Evolutionary conservation across 2,888 invertebrate genomes (phyloP).

Genomic region (Melipona bicolor): DNA sequence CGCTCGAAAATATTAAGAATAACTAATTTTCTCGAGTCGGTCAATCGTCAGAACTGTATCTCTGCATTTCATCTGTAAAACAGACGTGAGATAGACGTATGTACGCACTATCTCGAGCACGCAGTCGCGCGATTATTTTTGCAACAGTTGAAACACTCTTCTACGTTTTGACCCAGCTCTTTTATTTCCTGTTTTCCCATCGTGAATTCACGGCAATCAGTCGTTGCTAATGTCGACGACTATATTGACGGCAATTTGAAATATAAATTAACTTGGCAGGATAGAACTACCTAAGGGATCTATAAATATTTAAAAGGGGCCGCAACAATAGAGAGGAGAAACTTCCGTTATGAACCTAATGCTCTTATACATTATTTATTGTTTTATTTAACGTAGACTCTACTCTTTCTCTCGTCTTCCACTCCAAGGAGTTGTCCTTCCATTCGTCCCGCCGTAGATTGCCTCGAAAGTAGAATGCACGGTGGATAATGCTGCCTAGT

Average conservation of each 20-base stretch:
- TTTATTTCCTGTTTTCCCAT: not conserved
- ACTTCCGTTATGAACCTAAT: not conserved
- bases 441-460: not conserved
- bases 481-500: not conserved
- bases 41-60: not conserved
- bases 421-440: not conserved
- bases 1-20: not conserved
- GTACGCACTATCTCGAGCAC: not conserved
- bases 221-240: not conserved
- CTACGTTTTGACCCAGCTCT: not conserved
- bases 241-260: not conserved
- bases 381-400: not conserved
- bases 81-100: not conserved
- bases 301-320: not conserved
- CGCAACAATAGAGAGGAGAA: not conserved
- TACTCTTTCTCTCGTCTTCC: not conserved
- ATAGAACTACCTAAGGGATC: not conserved
- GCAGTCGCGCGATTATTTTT: conserved; percentile 5
- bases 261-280: not conserved
- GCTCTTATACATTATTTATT: not conserved
- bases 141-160: not conserved
- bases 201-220: not conserved
- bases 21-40: not conserved
- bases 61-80: not conserved
- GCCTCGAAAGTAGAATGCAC: too few relatives aligned